Evolutionary conservation across 2,113 vertebrate genomes (phyloP).

Genomic region (Platycercus adscitus): DNA sequence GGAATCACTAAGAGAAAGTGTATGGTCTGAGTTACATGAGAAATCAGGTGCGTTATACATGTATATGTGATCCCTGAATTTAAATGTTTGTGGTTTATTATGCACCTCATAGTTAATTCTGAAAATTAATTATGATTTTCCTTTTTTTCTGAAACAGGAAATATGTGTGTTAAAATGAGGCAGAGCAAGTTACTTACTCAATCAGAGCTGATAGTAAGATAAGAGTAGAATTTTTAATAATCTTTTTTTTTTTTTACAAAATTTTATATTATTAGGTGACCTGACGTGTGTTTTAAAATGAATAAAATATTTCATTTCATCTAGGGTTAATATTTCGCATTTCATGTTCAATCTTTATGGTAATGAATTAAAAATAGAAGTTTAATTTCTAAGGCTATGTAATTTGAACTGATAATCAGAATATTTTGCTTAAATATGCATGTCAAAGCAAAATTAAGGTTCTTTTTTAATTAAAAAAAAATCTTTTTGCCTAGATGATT

Average conservation of each 20-base stretch:
- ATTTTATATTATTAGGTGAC: background rate
- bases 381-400: background rate
- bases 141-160: background rate
- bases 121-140: background rate
- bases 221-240: background rate
- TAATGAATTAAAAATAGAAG: background rate
- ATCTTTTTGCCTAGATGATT: background rate
- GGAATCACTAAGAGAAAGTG: background rate
- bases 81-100: background rate
- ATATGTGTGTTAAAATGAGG: accelerated
- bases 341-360: background rate
- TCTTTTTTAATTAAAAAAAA: background rate
- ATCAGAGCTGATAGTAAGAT: accelerated
- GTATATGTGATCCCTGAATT: background rate
- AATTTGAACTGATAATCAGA: background rate
- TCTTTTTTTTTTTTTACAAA: background rate
- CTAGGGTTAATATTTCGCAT: background rate
- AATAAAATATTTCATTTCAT: background rate
- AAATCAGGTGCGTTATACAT: background rate
- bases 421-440: background rate
- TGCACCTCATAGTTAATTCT: background rate
- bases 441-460: background rate
- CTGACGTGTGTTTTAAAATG: background rate
- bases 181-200: accelerated
- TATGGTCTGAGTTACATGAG: accelerated